Evolutionary conservation across 2,113 vertebrate genomes (phyloP).

Genomic region (Paraplagusia blochii): DNA sequence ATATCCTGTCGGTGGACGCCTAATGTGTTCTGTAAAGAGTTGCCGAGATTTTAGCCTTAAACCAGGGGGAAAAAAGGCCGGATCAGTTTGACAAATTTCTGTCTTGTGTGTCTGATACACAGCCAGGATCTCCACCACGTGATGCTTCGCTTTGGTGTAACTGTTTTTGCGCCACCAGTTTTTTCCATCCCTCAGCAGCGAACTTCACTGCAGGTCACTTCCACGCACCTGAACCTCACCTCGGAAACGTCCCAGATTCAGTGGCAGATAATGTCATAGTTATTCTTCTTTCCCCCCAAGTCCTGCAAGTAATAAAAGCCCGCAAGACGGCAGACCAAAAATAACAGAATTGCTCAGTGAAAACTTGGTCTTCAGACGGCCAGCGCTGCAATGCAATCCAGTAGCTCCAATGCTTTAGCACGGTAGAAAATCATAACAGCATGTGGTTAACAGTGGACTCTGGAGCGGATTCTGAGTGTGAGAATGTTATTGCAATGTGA

Average conservation of each 20-base stretch:
- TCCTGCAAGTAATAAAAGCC: conserved; percentile 22
- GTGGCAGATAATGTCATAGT: not conserved
- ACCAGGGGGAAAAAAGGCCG: too few relatives aligned
- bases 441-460: conserved; percentile 32
- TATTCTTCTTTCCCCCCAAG: not conserved
- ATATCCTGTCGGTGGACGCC: conserved; percentile 21
- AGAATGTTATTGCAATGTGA: not conserved
- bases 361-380: conserved; percentile 19
- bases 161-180: conserved; percentile 4
- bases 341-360: conserved; percentile 25
- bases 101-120: not conserved
- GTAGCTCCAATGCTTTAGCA: conserved; percentile 21
- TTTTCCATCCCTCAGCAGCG: not conserved
- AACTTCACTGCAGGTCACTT: conserved; percentile 10
- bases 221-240: conserved; percentile 7
- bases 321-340: conserved; percentile 29
- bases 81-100: too few relatives aligned
- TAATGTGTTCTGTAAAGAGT: conserved; percentile 8
- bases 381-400: conserved; percentile 2
- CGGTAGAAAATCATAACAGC: conserved; percentile 22
- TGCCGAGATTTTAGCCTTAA: conserved; percentile 10
- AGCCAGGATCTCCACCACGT: conserved; percentile 10
- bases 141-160: conserved; percentile 5
- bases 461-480: conserved; percentile 9
- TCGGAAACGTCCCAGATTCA: conserved; percentile 13